Evolutionary conservation across 1,140 invertebrate species (phyloP), one percentile per base, ranked within the genome.

Genomic region (Eriosoma lanigerum): DNA sequence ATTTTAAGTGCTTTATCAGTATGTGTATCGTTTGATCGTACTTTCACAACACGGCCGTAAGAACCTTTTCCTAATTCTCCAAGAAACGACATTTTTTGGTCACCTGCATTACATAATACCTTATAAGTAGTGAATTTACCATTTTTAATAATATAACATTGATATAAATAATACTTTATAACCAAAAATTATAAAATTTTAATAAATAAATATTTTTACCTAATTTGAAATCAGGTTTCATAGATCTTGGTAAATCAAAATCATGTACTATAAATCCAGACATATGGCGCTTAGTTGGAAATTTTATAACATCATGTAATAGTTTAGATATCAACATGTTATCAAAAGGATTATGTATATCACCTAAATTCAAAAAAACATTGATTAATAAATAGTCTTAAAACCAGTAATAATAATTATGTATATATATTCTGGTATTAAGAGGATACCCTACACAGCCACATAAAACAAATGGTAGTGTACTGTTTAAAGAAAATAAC

Each of bases 21-120:
- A 50, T 29, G 38, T 52, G 82, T 50, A 2, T 58, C 66, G 1
- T 73, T 66, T 17, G 24, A 3, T 10, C 17, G 80, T 6, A 81
- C 81, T 81, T 82, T 84, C 13, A 84, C 48, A 0, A 84, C 83
- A 78, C 82, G 81, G 5, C 83, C 84, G 75, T 84, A 84, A 21
- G 83, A 60, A n/a, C 84, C 84, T 82, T 84, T 83, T n/a, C 83
- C 83, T n/a, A 84, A 56, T 72, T 83, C 83, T 50, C 78, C 81
- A 3, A 46, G 19, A 0, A 83, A 50, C 2, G 48, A 60, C 68
- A 82, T 84, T 68, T 81, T 81, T 17, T 73, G 73, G 1, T 82
- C 38, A 38, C 82, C 84, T 84, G 83, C 9, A 48, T 15, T 1
- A 32, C 6, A 68, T 46, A 46, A 70, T 26, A 5, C 38, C n/a